Evolutionary conservation across 2,113 vertebrate species (phyloP).

Genomic region (Sula dactylatra): DNA sequence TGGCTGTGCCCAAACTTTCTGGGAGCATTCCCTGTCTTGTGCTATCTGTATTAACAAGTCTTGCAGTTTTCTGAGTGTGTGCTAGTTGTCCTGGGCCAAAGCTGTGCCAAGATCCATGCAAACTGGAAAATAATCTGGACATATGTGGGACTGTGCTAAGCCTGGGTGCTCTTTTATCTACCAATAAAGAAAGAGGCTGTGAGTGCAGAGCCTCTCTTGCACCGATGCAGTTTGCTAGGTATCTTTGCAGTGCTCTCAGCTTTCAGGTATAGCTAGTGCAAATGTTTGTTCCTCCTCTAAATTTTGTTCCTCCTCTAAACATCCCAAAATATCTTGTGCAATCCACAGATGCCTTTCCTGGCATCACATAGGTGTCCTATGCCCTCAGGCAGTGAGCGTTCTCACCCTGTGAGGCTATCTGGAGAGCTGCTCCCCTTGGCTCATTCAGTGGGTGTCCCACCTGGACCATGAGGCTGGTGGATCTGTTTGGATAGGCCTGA

Average conservation of each 20-base stretch:
- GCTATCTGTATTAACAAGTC: neutral
- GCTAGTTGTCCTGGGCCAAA: neutral
- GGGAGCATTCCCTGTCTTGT: neutral
- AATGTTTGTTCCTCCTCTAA: too few species aligned
- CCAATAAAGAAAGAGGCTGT: neutral
- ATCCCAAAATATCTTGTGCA: neutral
- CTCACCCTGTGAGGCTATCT: neutral
- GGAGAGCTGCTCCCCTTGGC: neutral
- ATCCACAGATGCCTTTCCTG: neutral
- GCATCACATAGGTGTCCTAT: neutral
- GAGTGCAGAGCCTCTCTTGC: neutral
- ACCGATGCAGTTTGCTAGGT: neutral
- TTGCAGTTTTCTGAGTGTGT: neutral
- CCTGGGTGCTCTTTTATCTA: neutral
- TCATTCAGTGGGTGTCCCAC: rapidly evolving
- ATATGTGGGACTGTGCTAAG: neutral
- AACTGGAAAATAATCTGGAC: neutral
- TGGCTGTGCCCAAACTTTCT: neutral
- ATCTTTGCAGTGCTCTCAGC: too few species aligned
- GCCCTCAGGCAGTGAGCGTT: neutral
- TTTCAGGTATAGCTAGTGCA: neutral
- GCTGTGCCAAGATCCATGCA: neutral
- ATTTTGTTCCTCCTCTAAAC: neutral
- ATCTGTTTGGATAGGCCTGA: neutral
- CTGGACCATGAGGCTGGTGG: neutral